Conservation (phyloP, 2,888 invertebrate species). For the Metellina segmentata region DNA sequence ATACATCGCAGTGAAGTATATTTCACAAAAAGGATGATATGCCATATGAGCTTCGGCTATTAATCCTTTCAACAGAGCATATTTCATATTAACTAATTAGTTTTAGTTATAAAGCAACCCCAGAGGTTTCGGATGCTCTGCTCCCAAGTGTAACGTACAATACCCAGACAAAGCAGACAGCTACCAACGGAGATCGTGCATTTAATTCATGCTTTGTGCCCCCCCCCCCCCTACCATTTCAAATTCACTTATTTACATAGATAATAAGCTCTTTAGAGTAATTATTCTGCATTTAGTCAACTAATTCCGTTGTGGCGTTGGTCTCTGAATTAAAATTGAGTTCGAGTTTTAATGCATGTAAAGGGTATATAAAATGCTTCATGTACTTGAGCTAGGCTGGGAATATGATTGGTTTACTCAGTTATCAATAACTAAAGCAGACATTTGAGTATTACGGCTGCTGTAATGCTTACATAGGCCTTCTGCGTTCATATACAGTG, state of each 20-base stretch:
- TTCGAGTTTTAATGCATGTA: background rate
- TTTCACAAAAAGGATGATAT: too few relatives aligned
- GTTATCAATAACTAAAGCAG: too few relatives aligned
- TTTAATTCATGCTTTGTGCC: background rate
- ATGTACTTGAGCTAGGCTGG: background rate
- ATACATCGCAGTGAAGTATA: too few relatives aligned
- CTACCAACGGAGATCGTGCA: background rate
- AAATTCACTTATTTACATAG: background rate
- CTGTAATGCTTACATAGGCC: too few relatives aligned
- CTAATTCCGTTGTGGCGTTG: background rate
- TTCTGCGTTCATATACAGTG: too few relatives aligned
- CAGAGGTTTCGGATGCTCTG: background rate
- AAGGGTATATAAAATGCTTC: background rate
- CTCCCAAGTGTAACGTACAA: background rate
- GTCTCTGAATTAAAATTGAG: background rate
- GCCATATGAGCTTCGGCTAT: background rate
- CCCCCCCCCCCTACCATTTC: too few relatives aligned
- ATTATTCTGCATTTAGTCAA: constrained; percentile 15
- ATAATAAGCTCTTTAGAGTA: constrained; percentile 9
- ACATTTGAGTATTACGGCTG: too few relatives aligned
- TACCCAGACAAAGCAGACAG: background rate
- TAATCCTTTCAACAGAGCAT: background rate
- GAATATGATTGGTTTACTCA: background rate
- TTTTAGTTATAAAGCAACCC: background rate
- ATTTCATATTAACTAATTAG: background rate